Evolutionary conservation across 2,797 vertebrate genomes (phyloP).

Genomic region (Mus caroli): DNA sequence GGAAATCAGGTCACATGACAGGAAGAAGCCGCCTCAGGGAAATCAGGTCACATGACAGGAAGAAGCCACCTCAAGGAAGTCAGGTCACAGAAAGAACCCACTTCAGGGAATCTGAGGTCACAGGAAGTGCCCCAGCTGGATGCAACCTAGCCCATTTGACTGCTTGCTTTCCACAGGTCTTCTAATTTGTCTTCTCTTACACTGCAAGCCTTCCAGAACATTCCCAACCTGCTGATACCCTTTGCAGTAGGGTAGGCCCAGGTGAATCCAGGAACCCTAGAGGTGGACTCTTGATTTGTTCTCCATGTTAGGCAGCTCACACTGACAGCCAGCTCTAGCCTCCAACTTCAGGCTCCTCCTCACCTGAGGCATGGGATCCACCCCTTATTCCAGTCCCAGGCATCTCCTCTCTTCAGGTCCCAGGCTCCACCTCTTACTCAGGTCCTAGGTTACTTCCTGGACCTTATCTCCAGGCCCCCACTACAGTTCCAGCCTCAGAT

Average conservation of each 20-base stretch:
- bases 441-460: not conserved
- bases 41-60: not conserved
- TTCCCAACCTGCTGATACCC: not conserved
- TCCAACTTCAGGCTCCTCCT: rapidly evolving
- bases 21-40: not conserved
- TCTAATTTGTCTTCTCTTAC: not conserved
- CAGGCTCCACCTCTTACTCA: not conserved
- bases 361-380: too few relatives aligned
- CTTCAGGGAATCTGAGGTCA: not conserved
- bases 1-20: not conserved
- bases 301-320: not conserved
- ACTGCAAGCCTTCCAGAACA: not conserved
- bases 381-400: not conserved
- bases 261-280: not conserved
- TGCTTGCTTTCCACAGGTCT: not conserved
- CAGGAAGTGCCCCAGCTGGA: not conserved
- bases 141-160: not conserved
- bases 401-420: not conserved
- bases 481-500: not conserved
- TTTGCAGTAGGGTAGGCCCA: not conserved
- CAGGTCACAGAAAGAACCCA: too few relatives aligned
- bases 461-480: not conserved
- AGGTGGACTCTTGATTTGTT: rapidly evolving
- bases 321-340: rapidly evolving
- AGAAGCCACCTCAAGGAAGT: too few relatives aligned